These are phyloP conservation scores for Lasioglossum villosulum DNA, from an alignment of 2,888 invertebrate genomes.

Conservation along the genomic window DNA sequence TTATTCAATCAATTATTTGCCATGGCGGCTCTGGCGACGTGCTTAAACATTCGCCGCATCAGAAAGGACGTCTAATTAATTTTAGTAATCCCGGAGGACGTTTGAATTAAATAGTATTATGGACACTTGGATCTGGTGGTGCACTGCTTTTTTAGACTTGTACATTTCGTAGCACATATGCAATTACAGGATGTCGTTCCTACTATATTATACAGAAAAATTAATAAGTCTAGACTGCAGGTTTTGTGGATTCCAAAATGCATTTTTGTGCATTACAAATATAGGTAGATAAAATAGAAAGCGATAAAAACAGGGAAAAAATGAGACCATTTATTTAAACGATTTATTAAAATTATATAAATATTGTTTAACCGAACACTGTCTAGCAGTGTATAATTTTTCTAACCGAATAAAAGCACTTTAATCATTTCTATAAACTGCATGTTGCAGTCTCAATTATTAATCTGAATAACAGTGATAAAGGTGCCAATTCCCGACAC, in stretches of 20 bases:
- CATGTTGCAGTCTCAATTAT: neutral
- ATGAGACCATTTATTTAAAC: too few species aligned
- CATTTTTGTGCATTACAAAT: too few species aligned
- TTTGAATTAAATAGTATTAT: neutral
- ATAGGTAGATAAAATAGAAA: too few species aligned
- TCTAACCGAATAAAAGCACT: neutral
- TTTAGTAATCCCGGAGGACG: neutral
- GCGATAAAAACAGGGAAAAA: too few species aligned
- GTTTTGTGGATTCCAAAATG: too few species aligned
- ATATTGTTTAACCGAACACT: too few species aligned
- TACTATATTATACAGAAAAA: too few species aligned
- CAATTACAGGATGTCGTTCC: neutral
- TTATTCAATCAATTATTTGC: neutral
- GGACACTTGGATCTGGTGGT: neutral
- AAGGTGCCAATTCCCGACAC: neutral
- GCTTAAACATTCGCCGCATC: neutral
- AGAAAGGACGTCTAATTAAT: neutral
- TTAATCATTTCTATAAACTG: neutral
- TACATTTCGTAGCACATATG: neutral
- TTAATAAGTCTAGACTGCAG: too few species aligned
- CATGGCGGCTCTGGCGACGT: too few species aligned
- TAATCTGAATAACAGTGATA: neutral
- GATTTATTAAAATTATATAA: too few species aligned
- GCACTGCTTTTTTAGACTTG: neutral
- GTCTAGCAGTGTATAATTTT: neutral